Evolutionary conservation across 1,140 invertebrate species (phyloP), one percentile per base, ranked within the genome.

Genomic region (Sitobion miscanthi): DNA sequence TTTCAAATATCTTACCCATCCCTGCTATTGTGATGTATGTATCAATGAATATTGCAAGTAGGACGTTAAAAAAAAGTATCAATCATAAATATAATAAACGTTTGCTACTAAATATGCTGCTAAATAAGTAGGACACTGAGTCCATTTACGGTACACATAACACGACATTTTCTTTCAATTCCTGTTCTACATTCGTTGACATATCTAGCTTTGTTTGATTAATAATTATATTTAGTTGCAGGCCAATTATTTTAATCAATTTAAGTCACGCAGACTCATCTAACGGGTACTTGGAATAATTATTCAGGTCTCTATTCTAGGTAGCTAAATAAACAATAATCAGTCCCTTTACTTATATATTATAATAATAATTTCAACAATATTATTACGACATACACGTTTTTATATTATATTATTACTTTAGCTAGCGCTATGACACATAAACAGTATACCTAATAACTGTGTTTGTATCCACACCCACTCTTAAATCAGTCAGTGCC

Each of bases 101-200:
- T n/a, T 77, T 77, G 42, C 2, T 42, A 42, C 42, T 42, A 42
- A 42, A 42, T 42, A 42, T 77, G 14, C 62, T 77, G 30, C n/a
- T 77, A 77, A 77, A 77, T 77, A 77, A 77, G 30, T 77, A 35
- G 62, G 30, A 77, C 62, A 35, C 62, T 4, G 14, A 77, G 62
- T 77, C 62, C 14, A 77, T 77, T 77, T 77, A 77, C 14, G 62
- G 62, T 30, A n/a, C n/a, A 77, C 4, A 77, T 77, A 77, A 69
- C n/a, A 77, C 30, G 30, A 69, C 62, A 77, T 77, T 77, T 77
- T 77, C 30, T 77, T 77, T 77, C 62, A n/a, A 77, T 77, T 77
- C 62, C 62, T 77, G 62, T 77, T 77, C 62, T 77, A 77, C 62
- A n/a, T 77, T n/a, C 62, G 62, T 77, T 77, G 62, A 77, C 62